phyloP scores from a whole-genome alignment of 2,888 invertebrate species.

The Pediacus dermestoides region DNA sequence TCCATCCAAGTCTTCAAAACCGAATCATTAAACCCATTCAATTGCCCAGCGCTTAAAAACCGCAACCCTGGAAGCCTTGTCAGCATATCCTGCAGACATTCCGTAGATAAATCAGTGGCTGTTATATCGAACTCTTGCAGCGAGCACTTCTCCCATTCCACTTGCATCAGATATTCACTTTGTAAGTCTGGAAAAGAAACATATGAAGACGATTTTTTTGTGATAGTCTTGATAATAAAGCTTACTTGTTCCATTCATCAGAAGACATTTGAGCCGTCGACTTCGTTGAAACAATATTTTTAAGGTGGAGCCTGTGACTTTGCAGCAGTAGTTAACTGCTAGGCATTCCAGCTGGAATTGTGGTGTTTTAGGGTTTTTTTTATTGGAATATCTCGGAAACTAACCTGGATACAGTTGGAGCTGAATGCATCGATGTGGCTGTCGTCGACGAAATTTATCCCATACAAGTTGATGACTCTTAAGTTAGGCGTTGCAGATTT shows the following conservation, averaged over 20 bases:
- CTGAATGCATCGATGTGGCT: conserved; percentile 98
- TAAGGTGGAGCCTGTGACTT: conserved; percentile 94
- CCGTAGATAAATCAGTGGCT: conserved; percentile 92
- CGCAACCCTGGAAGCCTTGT: conserved; percentile 79
- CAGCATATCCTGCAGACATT: conserved; percentile 90
- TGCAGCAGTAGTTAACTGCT: conserved; percentile 95
- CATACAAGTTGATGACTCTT: conserved; percentile 95
- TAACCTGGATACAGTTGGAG: conserved; percentile 87
- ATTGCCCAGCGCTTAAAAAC: conserved; percentile 92
- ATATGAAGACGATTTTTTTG: too few species aligned
- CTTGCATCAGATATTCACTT: conserved; percentile 89
- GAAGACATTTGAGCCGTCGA: conserved; percentile 82
- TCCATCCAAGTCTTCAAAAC: conserved; percentile 92
- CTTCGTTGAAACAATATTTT: conserved; percentile 93
- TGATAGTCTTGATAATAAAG: too few species aligned
- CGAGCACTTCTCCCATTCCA: conserved; percentile 93
- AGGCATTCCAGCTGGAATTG: conserved; percentile 82
- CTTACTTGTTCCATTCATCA: conserved; percentile 96
- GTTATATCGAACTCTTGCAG: conserved; percentile 95
- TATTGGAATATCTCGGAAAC: not conserved
- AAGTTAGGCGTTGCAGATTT: conserved; percentile 98
- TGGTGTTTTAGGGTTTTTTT: not conserved
- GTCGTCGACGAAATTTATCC: conserved; percentile 97
- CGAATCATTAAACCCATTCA: conserved; percentile 95
- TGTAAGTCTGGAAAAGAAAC: conserved; percentile 73